A percentile compares a stretch with the other conserved stretches of the same genome.
Evolutionary conservation across 2,113 vertebrate species (phyloP).

Genomic region (Rhombomys opimus): DNA sequence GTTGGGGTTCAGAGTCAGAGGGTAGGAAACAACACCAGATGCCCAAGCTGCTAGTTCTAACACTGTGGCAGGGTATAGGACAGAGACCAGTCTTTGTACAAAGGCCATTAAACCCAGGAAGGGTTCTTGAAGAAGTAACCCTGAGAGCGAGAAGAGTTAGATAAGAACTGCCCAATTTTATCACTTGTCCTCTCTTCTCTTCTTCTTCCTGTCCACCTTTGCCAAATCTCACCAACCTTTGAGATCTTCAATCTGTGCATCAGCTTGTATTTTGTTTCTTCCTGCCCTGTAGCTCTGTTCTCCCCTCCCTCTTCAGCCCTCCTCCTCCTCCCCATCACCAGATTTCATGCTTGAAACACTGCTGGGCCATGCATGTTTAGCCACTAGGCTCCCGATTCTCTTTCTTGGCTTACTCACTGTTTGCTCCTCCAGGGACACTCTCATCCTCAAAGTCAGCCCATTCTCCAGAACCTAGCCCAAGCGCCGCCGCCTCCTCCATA

Average conservation of each 20-base stretch:
- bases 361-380: not conserved
- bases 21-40: not conserved
- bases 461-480: conserved; percentile 43
- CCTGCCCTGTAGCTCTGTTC: not conserved
- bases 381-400: not conserved
- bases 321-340: not conserved
- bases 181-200: not conserved
- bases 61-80: too few species aligned
- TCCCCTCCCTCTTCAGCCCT: too few species aligned
- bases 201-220: not conserved
- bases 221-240: not conserved
- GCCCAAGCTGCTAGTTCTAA: not conserved
- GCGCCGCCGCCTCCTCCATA: not conserved
- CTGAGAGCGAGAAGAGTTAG: not conserved
- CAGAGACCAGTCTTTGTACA: not conserved
- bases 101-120: not conserved
- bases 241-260: not conserved
- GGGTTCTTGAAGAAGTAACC: not conserved
- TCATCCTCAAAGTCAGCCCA: not conserved
- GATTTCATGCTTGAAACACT: not conserved
- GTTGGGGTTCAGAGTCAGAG: not conserved
- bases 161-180: not conserved
- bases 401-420: not conserved
- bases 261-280: not conserved
- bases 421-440: not conserved